Conservation (phyloP, 2,888 invertebrate species). For the Epirrita christyi region DNA sequence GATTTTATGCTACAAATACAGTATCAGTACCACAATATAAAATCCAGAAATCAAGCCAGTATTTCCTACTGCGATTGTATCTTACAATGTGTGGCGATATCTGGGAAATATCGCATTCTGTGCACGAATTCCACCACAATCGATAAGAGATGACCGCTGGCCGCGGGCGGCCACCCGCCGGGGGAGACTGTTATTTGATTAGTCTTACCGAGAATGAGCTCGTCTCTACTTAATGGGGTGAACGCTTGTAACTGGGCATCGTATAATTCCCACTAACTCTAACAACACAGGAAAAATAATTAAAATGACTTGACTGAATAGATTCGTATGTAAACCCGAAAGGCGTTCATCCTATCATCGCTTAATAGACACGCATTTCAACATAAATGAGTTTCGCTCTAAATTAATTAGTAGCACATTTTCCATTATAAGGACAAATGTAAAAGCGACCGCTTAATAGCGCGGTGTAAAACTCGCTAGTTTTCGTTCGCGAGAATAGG, state of each 20-base stretch:
- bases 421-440: constrained; percentile 86
- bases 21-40: constrained; percentile 34
- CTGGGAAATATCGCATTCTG: constrained; percentile 83
- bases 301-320: constrained; percentile 61
- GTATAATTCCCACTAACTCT: constrained; percentile 73
- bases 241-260: constrained; percentile 81
- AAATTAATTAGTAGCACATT: constrained; percentile 85
- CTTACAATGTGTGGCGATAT: constrained; percentile 68
- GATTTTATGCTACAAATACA: background rate
- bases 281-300: constrained; percentile 60
- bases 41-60: constrained; percentile 39
- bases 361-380: constrained; percentile 83
- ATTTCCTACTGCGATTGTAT: constrained; percentile 60
- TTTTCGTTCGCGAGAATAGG: constrained; percentile 83
- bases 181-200: constrained; percentile 85
- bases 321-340: constrained; percentile 58
- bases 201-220: constrained; percentile 85
- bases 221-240: constrained; percentile 83
- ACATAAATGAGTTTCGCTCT: constrained; percentile 84
- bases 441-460: constrained; percentile 84
- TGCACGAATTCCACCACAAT: constrained; percentile 85
- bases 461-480: constrained; percentile 84
- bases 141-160: constrained; percentile 85
- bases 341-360: constrained; percentile 77
- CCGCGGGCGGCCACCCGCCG: constrained; percentile 60